Evolutionary conservation across 2,888 invertebrate species (phyloP), one percentile per base, ranked within the genome.

Genomic region (Timema podura): DNA sequence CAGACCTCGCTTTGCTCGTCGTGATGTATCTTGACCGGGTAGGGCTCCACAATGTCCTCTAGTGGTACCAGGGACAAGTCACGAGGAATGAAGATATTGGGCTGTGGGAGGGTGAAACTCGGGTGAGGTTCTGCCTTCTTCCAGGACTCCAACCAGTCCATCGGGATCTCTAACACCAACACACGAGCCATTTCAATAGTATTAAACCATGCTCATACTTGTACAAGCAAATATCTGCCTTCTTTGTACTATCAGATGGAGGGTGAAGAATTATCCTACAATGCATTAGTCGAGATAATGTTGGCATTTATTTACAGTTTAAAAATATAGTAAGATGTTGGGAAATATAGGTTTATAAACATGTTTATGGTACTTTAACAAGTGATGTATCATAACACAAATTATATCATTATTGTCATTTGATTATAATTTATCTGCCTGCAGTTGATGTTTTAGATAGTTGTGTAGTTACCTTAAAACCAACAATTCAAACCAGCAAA

Each of bases 61-160:
- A 85, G 80, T 0, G 85, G 79, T 6, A 89, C 79, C 47, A 91
- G 78, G 11, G 81, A 82, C 77, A 94, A 93, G 79, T 93, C 85
- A 1, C 85, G 85, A 0, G 92, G 87, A 48, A 95, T 84, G 79
- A 88, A 95, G 9, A 85, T 81, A 81, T 95, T 95, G 47, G 88
- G 85, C 11, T 86, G 84, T 0, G 93, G 93, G 5, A 93, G 80
- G 74, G 85, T 84, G 77, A 93, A 89, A 48, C 87, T 86, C 0
- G 82, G 74, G 67, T 86, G 82, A 0, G 87, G 85, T 48, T 83
- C 77, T 0, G 86, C 85, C 9, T 81, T 82, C 13, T 85, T 76
- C 92, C 92, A 93, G 0, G 84, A 80, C 3, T 85, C 75, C 2
- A 87, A 78, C 90, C 90, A 90, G 11, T 85, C 82, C 5, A 79